These are phyloP conservation scores for Diachrysia chrysitis DNA, from an alignment of 2,888 invertebrate species.

Conservation along the genomic window DNA sequence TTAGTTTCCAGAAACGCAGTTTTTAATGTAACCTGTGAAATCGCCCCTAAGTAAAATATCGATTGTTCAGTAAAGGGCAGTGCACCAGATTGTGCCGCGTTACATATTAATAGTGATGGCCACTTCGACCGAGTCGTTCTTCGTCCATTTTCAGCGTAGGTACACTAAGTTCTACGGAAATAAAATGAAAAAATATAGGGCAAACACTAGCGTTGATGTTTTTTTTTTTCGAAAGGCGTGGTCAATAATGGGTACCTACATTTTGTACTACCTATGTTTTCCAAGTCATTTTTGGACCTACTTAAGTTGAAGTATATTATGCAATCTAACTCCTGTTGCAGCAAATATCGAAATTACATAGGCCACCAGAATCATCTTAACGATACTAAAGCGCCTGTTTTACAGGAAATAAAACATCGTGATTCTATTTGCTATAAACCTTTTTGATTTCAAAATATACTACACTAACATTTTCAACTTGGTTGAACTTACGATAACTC, in stretches of 20 bases:
- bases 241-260: background rate
- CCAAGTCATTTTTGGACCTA: background rate
- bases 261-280: background rate
- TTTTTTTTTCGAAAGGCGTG: constrained; percentile 11
- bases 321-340: too few species aligned
- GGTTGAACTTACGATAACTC: too few species aligned
- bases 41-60: constrained; percentile 70
- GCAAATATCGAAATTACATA: too few species aligned
- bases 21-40: background rate
- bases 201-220: constrained; percentile 15
- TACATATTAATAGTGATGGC: constrained; percentile 74
- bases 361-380: too few species aligned
- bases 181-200: constrained; percentile 19
- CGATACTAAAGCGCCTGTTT: too few species aligned
- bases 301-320: background rate
- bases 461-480: too few species aligned
- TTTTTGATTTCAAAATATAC: too few species aligned
- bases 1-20: background rate
- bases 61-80: constrained; percentile 76
- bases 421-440: too few species aligned
- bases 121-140: constrained; percentile 1
- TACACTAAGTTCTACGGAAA: constrained; percentile 29
- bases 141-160: constrained; percentile 13
- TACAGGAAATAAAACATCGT: too few species aligned
- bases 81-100: constrained; percentile 74